phyloP scores from a whole-genome alignment of 2,113 vertebrate species.

The Paraplagusia blochii region DNA sequence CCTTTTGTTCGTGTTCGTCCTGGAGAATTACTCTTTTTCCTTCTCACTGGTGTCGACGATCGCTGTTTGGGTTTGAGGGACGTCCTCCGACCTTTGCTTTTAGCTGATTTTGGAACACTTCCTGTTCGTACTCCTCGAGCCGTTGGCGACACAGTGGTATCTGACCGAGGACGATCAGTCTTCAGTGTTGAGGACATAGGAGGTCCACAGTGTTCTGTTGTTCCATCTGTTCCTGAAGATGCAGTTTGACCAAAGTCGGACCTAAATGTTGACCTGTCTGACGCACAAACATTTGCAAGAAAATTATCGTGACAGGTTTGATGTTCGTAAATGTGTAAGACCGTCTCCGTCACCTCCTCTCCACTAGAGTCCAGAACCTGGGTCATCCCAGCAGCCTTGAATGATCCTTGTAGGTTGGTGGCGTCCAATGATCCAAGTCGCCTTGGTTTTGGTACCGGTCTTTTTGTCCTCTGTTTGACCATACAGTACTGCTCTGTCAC shows the following conservation, averaged over 20 bases:
- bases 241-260: conserved; percentile 30
- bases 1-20: conserved; percentile 41
- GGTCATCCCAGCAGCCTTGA: conserved; percentile 52
- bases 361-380: conserved; percentile 66
- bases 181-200: conserved; percentile 49
- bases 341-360: conserved; percentile 66
- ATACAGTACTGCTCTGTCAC: conserved; percentile 9
- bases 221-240: conserved; percentile 55
- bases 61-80: conserved; percentile 40
- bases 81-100: conserved; percentile 18
- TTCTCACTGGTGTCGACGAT: conserved; percentile 43
- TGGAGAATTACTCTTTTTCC: conserved; percentile 32
- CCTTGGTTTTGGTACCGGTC: too few relatives aligned
- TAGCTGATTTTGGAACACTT: conserved; percentile 10
- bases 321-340: conserved; percentile 69
- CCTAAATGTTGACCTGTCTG: conserved; percentile 17
- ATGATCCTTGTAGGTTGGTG: too few relatives aligned
- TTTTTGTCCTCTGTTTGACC: too few relatives aligned
- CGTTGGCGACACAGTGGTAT: conserved; percentile 23
- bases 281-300: conserved; percentile 50
- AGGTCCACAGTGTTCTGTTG: conserved; percentile 46
- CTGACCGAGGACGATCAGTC: conserved; percentile 33
- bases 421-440: too few relatives aligned
- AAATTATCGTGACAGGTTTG: conserved; percentile 68
- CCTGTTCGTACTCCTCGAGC: conserved; percentile 1